A percentile compares a stretch with the other conserved stretches of the same genome.
Conservation (phyloP, 2,888 invertebrate species). For the Cyaniris semiargus region DNA sequence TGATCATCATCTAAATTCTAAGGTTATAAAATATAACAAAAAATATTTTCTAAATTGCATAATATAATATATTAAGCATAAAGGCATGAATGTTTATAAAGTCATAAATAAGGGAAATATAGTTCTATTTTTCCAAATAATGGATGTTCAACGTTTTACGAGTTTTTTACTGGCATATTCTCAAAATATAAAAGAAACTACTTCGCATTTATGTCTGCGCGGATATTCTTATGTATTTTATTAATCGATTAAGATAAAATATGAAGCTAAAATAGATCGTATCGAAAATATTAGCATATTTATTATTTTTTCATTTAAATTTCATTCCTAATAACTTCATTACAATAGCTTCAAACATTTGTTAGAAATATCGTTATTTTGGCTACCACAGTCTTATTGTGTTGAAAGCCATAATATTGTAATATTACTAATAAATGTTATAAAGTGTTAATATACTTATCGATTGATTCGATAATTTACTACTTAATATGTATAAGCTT, state of each 20-base stretch:
- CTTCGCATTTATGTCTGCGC: neutral
- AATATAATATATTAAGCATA: too few relatives aligned
- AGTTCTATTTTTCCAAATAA: neutral
- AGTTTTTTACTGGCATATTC: neutral
- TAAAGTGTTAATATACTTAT: neutral
- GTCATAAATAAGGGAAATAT: too few relatives aligned
- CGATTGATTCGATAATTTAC: neutral
- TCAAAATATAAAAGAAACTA: neutral
- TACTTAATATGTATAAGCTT: neutral
- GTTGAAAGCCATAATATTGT: neutral
- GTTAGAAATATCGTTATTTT: neutral
- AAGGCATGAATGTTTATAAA: neutral
- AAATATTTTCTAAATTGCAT: too few relatives aligned
- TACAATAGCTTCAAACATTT: neutral
- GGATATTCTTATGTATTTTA: slow-evolving; percentile 10
- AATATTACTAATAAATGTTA: neutral
- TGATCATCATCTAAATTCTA: too few relatives aligned
- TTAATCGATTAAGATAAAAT: slow-evolving; percentile 20
- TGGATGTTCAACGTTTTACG: neutral
- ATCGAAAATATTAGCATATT: slow-evolving; percentile 10
- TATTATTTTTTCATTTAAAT: slow-evolving; percentile 5
- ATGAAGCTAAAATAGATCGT: neutral
- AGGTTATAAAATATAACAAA: too few relatives aligned
- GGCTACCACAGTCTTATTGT: neutral
- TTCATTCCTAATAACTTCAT: neutral